Conservation (phyloP, 2,888 invertebrate species). For the Lochmaea capreae region DNA sequence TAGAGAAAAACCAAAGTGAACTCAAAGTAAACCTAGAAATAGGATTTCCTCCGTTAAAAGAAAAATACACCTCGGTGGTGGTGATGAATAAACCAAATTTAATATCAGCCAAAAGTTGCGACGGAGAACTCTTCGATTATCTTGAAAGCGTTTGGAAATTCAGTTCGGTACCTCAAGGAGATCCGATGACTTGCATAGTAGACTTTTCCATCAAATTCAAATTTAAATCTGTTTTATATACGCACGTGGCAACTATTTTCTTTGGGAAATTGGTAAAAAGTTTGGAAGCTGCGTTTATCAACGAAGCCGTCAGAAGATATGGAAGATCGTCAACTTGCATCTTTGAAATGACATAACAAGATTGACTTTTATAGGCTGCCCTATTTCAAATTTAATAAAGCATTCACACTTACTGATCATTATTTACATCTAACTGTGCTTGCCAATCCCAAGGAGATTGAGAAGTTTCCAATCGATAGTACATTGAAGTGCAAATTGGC, state of each 20-base stretch:
- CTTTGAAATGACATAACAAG: conserved; percentile 33
- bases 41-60: conserved; percentile 86
- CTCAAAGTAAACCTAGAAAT: conserved; percentile 83
- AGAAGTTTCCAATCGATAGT: conserved; percentile 34
- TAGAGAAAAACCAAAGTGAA: conserved; percentile 62
- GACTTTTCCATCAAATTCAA: conserved; percentile 93
- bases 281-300: conserved; percentile 93
- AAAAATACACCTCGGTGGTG: conserved; percentile 72
- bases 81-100: conserved; percentile 78
- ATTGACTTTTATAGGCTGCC: conserved; percentile 10
- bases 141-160: conserved; percentile 93
- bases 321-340: conserved; percentile 78
- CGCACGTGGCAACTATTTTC: conserved; percentile 89
- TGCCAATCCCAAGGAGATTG: conserved; percentile 38
- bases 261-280: conserved; percentile 94
- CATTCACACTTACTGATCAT: conserved; percentile 4
- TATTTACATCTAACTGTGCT: conserved; percentile 12
- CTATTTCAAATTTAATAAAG: conserved; percentile 33
- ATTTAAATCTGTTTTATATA: conserved; percentile 88
- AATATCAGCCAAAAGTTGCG: conserved; percentile 88
- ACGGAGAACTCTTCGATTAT: conserved; percentile 89
- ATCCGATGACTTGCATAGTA: conserved; percentile 82
- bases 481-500: conserved; percentile 39
- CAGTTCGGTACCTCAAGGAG: conserved; percentile 78
- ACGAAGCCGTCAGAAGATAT: conserved; percentile 81